Conservation (phyloP, 2,888 invertebrate genomes). For the Tholera decimalis region DNA sequence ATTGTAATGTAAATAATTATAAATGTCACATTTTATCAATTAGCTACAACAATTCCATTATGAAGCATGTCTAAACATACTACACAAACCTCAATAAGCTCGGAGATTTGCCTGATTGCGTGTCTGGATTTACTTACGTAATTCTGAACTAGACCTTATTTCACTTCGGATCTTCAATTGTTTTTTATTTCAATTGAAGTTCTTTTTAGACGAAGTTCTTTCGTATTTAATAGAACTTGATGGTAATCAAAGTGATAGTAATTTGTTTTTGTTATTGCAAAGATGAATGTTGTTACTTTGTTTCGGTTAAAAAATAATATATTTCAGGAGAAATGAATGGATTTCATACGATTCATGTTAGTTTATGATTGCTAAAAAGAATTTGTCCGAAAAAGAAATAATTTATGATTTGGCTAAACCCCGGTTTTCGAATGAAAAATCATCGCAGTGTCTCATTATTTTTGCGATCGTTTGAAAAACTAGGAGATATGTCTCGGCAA, state of each 20-base stretch:
- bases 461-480: not conserved
- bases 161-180: conserved; percentile 25
- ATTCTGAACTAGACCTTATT: conserved; percentile 30
- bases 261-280: not conserved
- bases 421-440: not conserved
- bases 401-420: not conserved
- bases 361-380: not conserved
- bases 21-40: too few relatives aligned
- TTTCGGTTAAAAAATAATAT: not conserved
- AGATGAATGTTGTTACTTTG: not conserved
- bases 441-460: not conserved
- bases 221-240: conserved; percentile 4
- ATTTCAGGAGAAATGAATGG: conserved; percentile 5
- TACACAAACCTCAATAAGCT: conserved; percentile 23
- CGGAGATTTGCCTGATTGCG: conserved; percentile 51
- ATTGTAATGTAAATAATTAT: too few relatives aligned
- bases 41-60: not conserved
- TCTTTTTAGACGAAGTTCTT: conserved; percentile 19
- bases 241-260: conserved; percentile 1
- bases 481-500: not conserved
- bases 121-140: conserved; percentile 45
- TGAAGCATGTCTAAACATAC: conserved; percentile 1
- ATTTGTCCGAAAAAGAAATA: not conserved
- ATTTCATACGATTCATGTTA: not conserved
- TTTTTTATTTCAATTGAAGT: conserved; percentile 37